phyloP scores from a whole-genome alignment of 2,888 invertebrate genomes.

The Drosophila meridiana region DNA sequence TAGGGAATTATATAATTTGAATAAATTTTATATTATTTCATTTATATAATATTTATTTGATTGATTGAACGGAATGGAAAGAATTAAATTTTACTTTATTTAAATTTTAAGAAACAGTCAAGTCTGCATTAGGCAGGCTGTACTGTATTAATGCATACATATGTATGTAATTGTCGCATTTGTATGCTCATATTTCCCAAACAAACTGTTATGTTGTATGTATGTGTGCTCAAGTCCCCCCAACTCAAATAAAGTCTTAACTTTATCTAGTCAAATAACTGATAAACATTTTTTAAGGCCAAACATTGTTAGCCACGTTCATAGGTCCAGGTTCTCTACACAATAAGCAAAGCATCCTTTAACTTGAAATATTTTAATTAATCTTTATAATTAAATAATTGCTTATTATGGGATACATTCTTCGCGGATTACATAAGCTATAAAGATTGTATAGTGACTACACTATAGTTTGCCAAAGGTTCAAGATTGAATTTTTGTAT shows the following conservation, averaged over 20 bases:
- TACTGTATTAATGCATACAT: not conserved
- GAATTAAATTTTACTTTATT: not conserved
- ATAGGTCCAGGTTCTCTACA: not conserved
- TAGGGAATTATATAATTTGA: not conserved
- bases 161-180: not conserved
- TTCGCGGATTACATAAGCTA: too few species aligned
- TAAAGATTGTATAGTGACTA: too few species aligned
- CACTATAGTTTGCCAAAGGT: too few species aligned
- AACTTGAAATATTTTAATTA: slow-evolving; percentile 1
- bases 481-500: too few species aligned
- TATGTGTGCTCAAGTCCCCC: not conserved
- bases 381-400: not conserved
- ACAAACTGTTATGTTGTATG: not conserved
- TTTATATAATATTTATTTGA: too few species aligned
- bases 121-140: not conserved
- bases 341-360: not conserved
- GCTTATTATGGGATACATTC: not conserved
- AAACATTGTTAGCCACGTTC: not conserved
- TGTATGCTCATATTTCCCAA: not conserved
- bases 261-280: slow-evolving; percentile 5
- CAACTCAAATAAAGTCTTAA: slow-evolving; percentile 9
- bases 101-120: not conserved
- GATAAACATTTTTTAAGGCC: slow-evolving; percentile 4
- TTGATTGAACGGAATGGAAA: not conserved
- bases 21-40: too few species aligned